These are phyloP conservation scores for Oasisia sp. DNA, from an alignment of 2,888 invertebrate genomes.

Conservation along the genomic window DNA sequence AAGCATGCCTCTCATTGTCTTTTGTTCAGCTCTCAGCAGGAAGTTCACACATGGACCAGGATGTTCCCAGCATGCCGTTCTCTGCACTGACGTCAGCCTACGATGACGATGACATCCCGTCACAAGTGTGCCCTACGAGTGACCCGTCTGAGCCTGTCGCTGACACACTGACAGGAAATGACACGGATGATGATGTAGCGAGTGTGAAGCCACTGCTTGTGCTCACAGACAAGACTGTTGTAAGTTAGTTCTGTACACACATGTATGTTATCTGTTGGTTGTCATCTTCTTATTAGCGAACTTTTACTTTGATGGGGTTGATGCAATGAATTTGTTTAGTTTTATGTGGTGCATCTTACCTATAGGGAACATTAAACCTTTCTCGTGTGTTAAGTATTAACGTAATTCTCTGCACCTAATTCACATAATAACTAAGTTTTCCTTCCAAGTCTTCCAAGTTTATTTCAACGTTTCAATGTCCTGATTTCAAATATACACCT, in stretches of 20 bases:
- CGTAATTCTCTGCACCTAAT: not conserved
- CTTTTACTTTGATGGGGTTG: not conserved
- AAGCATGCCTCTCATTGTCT: not conserved
- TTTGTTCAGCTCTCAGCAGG: not conserved
- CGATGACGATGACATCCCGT: not conserved
- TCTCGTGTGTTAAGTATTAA: not conserved
- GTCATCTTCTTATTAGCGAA: not conserved
- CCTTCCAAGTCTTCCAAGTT: not conserved
- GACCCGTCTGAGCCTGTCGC: not conserved
- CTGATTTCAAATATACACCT: too few species aligned
- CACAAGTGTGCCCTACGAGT: not conserved
- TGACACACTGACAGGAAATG: not conserved
- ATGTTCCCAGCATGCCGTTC: not conserved
- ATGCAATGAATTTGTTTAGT: not conserved
- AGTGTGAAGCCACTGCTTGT: not conserved
- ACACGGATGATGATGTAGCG: not conserved
- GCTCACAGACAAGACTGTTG: not conserved
- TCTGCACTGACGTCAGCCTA: not conserved
- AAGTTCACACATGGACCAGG: conserved; percentile 1
- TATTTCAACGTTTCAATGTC: too few species aligned
- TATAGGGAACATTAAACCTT: not conserved
- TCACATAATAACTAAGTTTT: not conserved
- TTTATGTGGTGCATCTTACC: not conserved
- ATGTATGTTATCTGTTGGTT: not conserved
- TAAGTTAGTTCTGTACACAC: not conserved